Base-by-base conservation (phyloP, 2,888 invertebrate species). In the Siphlonurus alternatus region DNA sequence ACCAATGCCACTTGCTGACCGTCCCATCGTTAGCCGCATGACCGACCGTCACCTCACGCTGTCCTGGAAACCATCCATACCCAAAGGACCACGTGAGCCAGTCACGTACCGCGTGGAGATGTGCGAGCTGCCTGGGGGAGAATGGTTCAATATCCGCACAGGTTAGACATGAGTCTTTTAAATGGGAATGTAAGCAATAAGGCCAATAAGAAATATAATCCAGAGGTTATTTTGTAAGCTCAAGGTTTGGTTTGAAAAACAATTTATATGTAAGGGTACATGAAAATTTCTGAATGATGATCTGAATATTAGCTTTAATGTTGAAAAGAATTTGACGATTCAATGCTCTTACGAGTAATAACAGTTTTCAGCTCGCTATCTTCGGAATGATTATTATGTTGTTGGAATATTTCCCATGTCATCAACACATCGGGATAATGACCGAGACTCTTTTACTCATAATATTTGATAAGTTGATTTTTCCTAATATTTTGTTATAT, bases 71-170 rank as follows among this genome's bases (percentile, higher is more conserved):
- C 95, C 96, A 0, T 93, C 93, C 20, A 87, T 96, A 61, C 89
- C 95, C 1, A 83, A 89, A 66, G 88, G 88, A 22, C 90, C 94
- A 0, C 82, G 89, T 60, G 85, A 88, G 71, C 95, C 95, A 0
- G 92, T 96, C 65, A 94, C 93, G 0, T 98, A 98, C 74, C 88
- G 92, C 75, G 85, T 95, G 69, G 98, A 99, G 80, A 92, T 93
- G 87, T 87, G 92, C 74, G 93, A 94, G 74, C 76, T 89, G 64
- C 95, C 96, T 0, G 87, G 89, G 71, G 93, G 91, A 38, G 92
- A 95, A 70, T 98, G 97, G 97, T 88, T 88, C 73, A 89, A 91
- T 0, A 87, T 90, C 0, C 82, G 88, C 68, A 85, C 88, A 1
- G 91, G 91, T 75, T 67, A 67, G 62, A 64, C 62, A 15, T 19